These are phyloP conservation scores for Mactra quadrangularis DNA, from an alignment of 1,140 invertebrate genomes.

Conservation along the genomic window DNA sequence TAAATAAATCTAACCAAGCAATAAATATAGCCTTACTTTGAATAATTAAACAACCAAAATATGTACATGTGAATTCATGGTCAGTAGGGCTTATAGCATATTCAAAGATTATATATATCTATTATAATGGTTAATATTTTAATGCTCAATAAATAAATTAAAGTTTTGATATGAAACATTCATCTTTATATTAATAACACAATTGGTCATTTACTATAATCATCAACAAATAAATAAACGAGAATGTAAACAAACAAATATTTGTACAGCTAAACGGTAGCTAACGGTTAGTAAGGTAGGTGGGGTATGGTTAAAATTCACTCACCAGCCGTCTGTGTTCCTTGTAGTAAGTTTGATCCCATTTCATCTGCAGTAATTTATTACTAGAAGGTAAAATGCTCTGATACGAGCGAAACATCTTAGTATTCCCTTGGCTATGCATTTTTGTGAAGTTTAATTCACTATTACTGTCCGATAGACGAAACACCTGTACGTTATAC, in stretches of 20 bases:
- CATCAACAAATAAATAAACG: neutral
- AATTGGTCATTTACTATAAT: neutral
- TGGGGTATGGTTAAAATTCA: constrained; percentile 7
- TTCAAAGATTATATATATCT: too few species aligned
- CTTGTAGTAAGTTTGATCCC: constrained; percentile 61
- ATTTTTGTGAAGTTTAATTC: constrained; percentile 40
- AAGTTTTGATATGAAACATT: too few species aligned
- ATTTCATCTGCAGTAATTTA: constrained; percentile 63
- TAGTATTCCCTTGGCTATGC: constrained; percentile 59
- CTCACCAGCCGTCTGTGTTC: constrained; percentile 54
- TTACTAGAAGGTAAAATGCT: constrained; percentile 59
- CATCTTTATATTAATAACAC: neutral
- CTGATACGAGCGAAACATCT: constrained; percentile 60
- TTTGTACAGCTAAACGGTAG: constrained; percentile 57
- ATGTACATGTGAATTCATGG: too few species aligned
- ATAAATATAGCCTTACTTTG: too few species aligned
- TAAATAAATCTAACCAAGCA: too few species aligned
- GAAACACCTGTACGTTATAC: constrained; percentile 49
- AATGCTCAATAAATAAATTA: too few species aligned
- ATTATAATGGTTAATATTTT: too few species aligned
- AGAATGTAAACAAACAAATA: constrained; percentile 35
- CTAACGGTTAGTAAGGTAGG: constrained; percentile 7
- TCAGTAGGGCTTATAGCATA: too few species aligned
- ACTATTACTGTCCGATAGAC: constrained; percentile 25
- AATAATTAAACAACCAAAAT: too few species aligned